A percentile compares a stretch with the other conserved stretches of the same genome.
These are phyloP conservation scores for Lates japonicus DNA, from an alignment of 2,797 vertebrate species.

Conservation along the genomic window DNA sequence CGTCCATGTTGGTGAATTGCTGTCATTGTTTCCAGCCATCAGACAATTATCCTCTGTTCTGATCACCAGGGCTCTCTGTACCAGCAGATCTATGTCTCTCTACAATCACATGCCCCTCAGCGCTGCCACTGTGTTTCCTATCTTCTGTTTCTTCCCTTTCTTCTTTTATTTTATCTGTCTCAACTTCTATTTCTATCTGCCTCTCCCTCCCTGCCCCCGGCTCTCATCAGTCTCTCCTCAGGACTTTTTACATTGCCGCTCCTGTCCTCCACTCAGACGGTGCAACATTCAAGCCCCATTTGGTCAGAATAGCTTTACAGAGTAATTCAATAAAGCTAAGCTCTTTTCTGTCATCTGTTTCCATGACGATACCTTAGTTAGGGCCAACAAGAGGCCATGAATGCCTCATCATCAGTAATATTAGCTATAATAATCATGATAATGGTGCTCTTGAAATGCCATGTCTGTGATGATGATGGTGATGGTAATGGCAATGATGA, in stretches of 20 bases:
- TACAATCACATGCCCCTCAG: conserved; percentile 61
- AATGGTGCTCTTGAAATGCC: conserved; percentile 81
- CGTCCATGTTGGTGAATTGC: conserved; percentile 56
- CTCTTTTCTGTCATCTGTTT: conserved; percentile 83
- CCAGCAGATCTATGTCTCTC: conserved; percentile 56
- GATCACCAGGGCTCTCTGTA: conserved; percentile 46
- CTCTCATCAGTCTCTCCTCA: conserved; percentile 44
- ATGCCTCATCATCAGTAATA: conserved; percentile 83
- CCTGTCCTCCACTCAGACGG: conserved; percentile 46
- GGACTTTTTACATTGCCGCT: conserved; percentile 59
- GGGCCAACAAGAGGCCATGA: conserved; percentile 77
- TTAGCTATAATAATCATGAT: conserved; percentile 85
- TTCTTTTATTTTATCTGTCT: conserved; percentile 28
- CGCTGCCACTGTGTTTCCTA: conserved; percentile 42
- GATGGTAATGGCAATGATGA: conserved; percentile 64
- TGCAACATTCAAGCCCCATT: conserved; percentile 80
- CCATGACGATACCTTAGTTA: conserved; percentile 82
- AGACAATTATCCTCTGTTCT: conserved; percentile 67
- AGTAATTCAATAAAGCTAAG: conserved; percentile 80
- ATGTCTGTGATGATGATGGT: conserved; percentile 76
- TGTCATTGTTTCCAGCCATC: conserved; percentile 64
- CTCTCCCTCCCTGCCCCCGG: conserved; percentile 31
- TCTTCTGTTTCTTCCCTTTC: conserved; percentile 17
- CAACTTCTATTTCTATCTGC: conserved; percentile 30
- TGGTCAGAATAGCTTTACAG: conserved; percentile 79